A percentile compares a stretch with the other conserved stretches of the same genome.
Evolutionary conservation across 2,797 vertebrate species (phyloP).

Genomic region (Esox masquinongy): DNA sequence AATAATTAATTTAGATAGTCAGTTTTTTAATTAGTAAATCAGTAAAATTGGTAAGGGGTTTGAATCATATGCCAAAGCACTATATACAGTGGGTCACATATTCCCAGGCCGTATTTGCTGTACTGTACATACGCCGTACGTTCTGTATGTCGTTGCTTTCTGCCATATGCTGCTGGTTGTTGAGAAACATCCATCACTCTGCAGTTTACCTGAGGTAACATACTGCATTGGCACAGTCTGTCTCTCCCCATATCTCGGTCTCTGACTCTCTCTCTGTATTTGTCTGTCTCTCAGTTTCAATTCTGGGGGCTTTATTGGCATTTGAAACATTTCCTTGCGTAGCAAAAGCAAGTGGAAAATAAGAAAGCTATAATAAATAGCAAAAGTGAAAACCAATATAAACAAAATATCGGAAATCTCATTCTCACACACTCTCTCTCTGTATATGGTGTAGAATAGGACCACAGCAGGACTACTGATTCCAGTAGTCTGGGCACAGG

Average conservation of each 20-base stretch:
- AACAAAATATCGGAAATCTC: no score
- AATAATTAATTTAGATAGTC: no score
- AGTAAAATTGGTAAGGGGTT: no score
- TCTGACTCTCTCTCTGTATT: conserved; percentile 4
- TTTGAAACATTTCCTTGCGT: no score
- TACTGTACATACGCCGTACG: not conserved
- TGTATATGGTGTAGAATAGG: no score
- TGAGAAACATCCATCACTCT: not conserved
- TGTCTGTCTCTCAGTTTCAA: not conserved
- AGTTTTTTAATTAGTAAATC: no score
- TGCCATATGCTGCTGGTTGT: not conserved
- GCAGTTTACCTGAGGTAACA: not conserved
- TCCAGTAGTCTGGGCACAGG: no score
- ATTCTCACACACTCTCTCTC: not conserved
- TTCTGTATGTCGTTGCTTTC: not conserved
- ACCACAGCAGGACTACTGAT: no score
- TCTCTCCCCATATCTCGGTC: not conserved
- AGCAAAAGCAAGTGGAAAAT: no score
- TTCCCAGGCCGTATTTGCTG: not conserved
- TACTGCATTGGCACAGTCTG: not conserved
- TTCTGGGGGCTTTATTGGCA: not conserved
- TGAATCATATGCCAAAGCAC: no score
- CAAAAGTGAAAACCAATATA: no score
- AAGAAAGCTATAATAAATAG: no score
- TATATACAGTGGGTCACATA: not conserved